Conservation (phyloP, 2,113 vertebrate species). For the Scortum barcoo region DNA sequence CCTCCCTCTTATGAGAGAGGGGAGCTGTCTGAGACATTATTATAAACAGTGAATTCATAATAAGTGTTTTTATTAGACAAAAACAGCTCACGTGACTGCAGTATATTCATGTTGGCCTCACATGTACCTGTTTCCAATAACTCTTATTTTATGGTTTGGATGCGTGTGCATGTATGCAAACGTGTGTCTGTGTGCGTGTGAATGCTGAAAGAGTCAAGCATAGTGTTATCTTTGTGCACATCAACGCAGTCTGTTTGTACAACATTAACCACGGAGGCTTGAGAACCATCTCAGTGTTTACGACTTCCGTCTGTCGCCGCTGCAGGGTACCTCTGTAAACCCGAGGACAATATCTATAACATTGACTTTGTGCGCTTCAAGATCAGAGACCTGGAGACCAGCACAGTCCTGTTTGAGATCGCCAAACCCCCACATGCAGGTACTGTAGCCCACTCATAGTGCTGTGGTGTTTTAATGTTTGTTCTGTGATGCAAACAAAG, state of each 20-base stretch:
- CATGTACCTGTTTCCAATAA: background rate
- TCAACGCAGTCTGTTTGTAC: background rate
- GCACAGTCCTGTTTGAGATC: constrained; percentile 94
- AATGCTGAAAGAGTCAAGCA: background rate
- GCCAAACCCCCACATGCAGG: constrained; percentile 91
- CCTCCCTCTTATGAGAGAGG: background rate
- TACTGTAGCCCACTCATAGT: constrained; percentile 53
- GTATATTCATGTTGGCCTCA: background rate
- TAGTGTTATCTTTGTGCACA: background rate
- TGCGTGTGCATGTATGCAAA: background rate
- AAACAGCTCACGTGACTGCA: background rate
- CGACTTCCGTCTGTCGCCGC: constrained; percentile 1
- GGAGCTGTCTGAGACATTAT: background rate
- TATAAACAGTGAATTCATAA: background rate
- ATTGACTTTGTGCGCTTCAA: constrained; percentile 96
- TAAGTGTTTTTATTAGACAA: constrained; percentile 1
- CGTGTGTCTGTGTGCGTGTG: background rate
- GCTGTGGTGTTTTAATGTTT: background rate
- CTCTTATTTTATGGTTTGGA: background rate
- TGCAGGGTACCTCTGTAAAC: constrained; percentile 93
- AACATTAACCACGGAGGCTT: background rate
- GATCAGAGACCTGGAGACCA: constrained; percentile 93
- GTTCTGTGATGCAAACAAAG: background rate
- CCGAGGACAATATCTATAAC: constrained; percentile 93
- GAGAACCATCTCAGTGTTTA: background rate